phyloP scores from a whole-genome alignment of 1,140 invertebrate species.

The Sitophilus oryzae region DNA sequence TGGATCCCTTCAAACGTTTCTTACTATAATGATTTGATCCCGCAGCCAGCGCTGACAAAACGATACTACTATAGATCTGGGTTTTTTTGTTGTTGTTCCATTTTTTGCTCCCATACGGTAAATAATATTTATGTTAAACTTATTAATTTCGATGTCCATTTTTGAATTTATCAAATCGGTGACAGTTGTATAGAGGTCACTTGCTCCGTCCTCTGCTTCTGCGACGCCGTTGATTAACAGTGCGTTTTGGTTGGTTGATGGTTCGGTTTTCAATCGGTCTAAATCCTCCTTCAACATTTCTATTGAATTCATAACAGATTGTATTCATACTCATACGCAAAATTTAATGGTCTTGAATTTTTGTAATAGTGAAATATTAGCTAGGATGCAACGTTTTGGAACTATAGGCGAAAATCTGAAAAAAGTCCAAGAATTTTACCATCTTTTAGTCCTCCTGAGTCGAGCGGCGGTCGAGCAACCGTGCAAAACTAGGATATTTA shows the following conservation, averaged over 20 bases:
- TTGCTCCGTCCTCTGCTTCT: too few species aligned
- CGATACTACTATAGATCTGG: not conserved
- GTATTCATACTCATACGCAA: too few species aligned
- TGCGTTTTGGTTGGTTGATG: not conserved
- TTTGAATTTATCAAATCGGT: not conserved
- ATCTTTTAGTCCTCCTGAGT: too few species aligned
- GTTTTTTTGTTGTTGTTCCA: not conserved
- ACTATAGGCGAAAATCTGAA: too few species aligned
- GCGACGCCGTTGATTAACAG: not conserved
- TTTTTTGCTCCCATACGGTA: not conserved
- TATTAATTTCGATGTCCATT: not conserved
- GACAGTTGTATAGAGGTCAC: not conserved
- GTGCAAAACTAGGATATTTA: too few species aligned
- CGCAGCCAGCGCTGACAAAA: slow-evolving; percentile 5
- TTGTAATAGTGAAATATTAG: too few species aligned
- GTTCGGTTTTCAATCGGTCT: not conserved
- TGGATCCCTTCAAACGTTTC: not conserved
- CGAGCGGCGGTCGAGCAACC: too few species aligned
- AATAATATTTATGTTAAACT: not conserved
- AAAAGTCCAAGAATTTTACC: too few species aligned
- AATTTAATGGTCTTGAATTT: too few species aligned
- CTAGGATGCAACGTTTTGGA: too few species aligned
- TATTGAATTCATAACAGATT: not conserved
- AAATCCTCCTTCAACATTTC: not conserved
- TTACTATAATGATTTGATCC: not conserved